phyloP scores from a whole-genome alignment of 2,797 vertebrate species.

The Sciurus carolinensis region DNA sequence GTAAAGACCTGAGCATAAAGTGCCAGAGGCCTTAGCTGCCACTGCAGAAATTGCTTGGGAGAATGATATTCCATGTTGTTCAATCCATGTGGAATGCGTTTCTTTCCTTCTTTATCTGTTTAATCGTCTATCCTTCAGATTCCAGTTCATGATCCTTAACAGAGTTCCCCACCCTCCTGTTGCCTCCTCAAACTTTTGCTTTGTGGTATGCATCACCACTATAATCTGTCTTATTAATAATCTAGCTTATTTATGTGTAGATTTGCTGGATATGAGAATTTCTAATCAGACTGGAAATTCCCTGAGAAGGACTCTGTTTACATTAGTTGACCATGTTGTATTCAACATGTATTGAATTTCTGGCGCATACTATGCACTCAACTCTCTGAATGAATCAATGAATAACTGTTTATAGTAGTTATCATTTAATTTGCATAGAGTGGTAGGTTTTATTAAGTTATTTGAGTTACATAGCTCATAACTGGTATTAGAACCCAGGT shows the following conservation, averaged over 20 bases:
- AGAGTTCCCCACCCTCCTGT: not conserved
- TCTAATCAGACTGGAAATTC: not conserved
- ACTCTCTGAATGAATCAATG: not conserved
- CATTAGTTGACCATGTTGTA: not conserved
- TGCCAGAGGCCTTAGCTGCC: not conserved
- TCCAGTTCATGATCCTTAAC: not conserved
- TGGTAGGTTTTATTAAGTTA: not conserved
- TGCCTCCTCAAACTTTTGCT: not conserved
- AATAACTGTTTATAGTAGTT: not conserved
- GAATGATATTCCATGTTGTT: not conserved
- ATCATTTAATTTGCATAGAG: not conserved
- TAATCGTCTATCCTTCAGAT: conserved; percentile 8
- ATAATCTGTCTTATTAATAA: not conserved
- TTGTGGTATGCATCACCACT: not conserved
- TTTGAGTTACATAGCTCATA: not conserved
- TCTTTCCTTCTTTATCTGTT: not conserved
- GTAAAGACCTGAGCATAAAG: not conserved
- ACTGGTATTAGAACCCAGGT: not conserved
- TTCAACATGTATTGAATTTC: not conserved
- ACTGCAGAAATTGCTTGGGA: not conserved
- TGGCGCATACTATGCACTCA: not conserved
- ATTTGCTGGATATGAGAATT: conserved; percentile 8
- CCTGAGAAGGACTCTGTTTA: not conserved
- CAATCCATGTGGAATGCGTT: not conserved
- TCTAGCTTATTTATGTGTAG: not conserved